phyloP scores from a whole-genome alignment of 2,797 vertebrate genomes.

The Novumbra hubbsi region DNA sequence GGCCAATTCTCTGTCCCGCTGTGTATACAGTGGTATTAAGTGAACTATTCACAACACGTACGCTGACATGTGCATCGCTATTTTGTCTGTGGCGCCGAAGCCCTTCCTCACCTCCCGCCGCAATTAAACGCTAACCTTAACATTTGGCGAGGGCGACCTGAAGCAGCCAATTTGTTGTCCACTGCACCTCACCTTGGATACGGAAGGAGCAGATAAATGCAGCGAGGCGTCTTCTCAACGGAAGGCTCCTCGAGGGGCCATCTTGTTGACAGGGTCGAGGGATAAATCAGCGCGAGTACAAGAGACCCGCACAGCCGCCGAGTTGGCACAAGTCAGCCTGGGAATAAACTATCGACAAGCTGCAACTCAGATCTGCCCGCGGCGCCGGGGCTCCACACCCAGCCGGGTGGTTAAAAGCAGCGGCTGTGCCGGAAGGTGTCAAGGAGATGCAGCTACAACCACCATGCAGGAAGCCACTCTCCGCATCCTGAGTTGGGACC shows the following conservation, averaged over 20 bases:
- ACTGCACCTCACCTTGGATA: slow-evolving; percentile 11
- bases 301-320: background rate
- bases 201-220: background rate
- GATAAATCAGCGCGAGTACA: background rate
- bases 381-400: background rate
- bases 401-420: background rate
- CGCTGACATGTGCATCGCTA: slow-evolving; percentile 73
- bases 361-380: background rate
- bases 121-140: slow-evolving; percentile 82
- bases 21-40: slow-evolving; percentile 84
- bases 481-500: slow-evolving; percentile 13
- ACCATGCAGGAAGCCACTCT: slow-evolving; percentile 4
- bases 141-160: slow-evolving; percentile 70
- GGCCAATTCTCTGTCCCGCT: slow-evolving; percentile 74
- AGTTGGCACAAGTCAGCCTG: background rate
- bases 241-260: background rate
- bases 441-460: background rate
- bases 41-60: slow-evolving; percentile 85
- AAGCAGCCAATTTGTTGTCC: slow-evolving; percentile 30
- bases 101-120: slow-evolving; percentile 66
- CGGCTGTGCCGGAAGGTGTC: background rate
- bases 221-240: background rate
- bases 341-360: slow-evolving; percentile 9
- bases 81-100: slow-evolving; percentile 74
- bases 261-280: background rate